These are phyloP conservation scores for Dryobotodes eremita DNA, from an alignment of 2,888 invertebrate species.

Conservation along the genomic window DNA sequence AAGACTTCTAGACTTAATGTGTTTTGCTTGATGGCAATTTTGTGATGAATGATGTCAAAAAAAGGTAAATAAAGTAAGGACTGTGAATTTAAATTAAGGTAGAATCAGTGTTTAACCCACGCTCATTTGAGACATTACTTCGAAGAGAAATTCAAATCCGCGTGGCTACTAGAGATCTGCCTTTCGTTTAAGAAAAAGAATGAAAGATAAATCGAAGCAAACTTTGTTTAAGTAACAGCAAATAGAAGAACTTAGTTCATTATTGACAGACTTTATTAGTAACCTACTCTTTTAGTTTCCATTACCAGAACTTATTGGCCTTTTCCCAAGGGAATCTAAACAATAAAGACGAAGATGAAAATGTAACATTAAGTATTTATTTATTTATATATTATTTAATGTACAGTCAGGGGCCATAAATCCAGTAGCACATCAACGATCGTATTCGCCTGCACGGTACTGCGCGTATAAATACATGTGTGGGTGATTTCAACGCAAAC, in stretches of 20 bases:
- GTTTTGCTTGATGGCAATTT: slow-evolving; percentile 38
- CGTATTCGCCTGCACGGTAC: no score
- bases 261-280: slow-evolving; percentile 13
- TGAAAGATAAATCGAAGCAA: neutral
- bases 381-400: no score
- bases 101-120: neutral
- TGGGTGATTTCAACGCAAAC: no score
- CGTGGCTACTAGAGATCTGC: neutral
- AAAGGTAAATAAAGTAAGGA: slow-evolving; percentile 21
- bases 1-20: slow-evolving; percentile 43
- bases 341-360: slow-evolving; percentile 43
- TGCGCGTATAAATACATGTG: no score
- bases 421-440: no score
- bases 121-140: neutral
- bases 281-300: slow-evolving; percentile 24
- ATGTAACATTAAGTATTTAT: slow-evolving; percentile 36
- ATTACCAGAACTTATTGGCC: slow-evolving; percentile 32
- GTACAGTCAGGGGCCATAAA: no score
- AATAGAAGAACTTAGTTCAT: neutral
- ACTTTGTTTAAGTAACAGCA: slow-evolving; percentile 1
- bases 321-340: slow-evolving; percentile 22
- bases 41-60: slow-evolving; percentile 35
- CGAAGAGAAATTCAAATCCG: neutral
- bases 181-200: neutral
- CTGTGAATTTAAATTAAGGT: neutral